A percentile compares a stretch with the other conserved stretches of the same genome.
These are phyloP conservation scores for Thalassaphorura encarpata DNA, from an alignment of 1,140 invertebrate genomes.

Conservation along the genomic window DNA sequence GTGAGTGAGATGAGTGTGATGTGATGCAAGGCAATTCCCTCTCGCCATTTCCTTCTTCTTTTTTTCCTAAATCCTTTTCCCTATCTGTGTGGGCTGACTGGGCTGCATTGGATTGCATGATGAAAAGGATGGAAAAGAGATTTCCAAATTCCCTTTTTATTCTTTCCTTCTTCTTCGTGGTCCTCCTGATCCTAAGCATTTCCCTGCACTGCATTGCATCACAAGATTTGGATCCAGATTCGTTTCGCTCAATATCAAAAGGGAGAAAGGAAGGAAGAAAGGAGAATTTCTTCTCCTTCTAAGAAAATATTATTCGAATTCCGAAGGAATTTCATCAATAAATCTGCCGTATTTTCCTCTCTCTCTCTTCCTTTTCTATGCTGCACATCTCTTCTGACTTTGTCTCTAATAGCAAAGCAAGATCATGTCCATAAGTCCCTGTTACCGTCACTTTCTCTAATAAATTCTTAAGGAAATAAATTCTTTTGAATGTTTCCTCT, in stretches of 20 bases:
- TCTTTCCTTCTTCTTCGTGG: conserved; percentile 13
- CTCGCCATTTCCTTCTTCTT: neutral
- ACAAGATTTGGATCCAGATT: conserved; percentile 1
- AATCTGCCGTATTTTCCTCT: conserved; percentile 33
- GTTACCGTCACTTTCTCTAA: too few relatives aligned
- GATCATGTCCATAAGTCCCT: too few relatives aligned
- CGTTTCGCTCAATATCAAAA: conserved; percentile 23
- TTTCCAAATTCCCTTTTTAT: conserved; percentile 27
- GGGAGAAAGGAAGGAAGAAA: conserved; percentile 5
- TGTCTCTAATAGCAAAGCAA: neutral
- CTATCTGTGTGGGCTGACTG: too few relatives aligned
- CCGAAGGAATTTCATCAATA: conserved; percentile 34
- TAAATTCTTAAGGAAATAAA: too few relatives aligned
- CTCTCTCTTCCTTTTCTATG: neutral
- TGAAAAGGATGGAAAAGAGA: conserved; percentile 17
- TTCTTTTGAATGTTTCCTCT: too few relatives aligned
- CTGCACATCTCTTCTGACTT: conserved; percentile 3
- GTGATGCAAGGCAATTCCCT: neutral
- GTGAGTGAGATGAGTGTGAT: neutral
- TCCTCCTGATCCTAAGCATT: neutral
- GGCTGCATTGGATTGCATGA: neutral
- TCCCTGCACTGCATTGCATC: conserved; percentile 1
- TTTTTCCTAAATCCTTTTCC: too few relatives aligned
- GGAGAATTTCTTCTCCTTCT: conserved; percentile 25
- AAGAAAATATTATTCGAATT: conserved; percentile 34